phyloP scores from a whole-genome alignment of 1,140 invertebrate species.

The Drosophila varians region DNA sequence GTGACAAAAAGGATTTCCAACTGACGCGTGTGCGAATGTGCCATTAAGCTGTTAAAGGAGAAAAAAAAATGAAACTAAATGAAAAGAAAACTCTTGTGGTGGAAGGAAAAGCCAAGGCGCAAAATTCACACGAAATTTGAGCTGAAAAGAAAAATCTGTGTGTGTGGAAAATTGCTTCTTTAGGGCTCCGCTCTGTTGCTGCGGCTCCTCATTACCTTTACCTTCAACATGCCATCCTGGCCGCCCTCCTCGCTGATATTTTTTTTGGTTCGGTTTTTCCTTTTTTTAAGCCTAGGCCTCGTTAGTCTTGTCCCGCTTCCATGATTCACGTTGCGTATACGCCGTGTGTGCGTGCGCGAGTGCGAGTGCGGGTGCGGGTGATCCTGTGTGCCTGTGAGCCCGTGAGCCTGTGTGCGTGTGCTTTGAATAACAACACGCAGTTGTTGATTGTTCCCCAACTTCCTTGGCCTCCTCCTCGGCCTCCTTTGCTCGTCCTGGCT shows the following conservation, averaged over 20 bases:
- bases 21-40: slow-evolving; percentile 13
- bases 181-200: slow-evolving; percentile 35
- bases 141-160: slow-evolving; percentile 43
- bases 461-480: slow-evolving; percentile 30
- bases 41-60: slow-evolving; percentile 8
- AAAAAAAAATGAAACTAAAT: slow-evolving; percentile 4
- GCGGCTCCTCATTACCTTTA: slow-evolving; percentile 52
- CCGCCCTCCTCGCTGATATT: slow-evolving; percentile 10
- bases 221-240: slow-evolving; percentile 9
- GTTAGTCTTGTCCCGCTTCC: slow-evolving; percentile 44
- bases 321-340: slow-evolving; percentile 57
- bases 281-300: slow-evolving; percentile 39
- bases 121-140: slow-evolving; percentile 45
- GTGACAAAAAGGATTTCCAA: slow-evolving; percentile 33
- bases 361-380: slow-evolving; percentile 5
- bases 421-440: slow-evolving; percentile 78
- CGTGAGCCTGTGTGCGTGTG: slow-evolving; percentile 50
- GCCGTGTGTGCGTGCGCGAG: slow-evolving; percentile 32
- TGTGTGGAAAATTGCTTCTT: slow-evolving; percentile 47
- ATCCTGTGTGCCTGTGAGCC: slow-evolving; percentile 27
- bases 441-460: slow-evolving; percentile 78
- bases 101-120: slow-evolving; percentile 9
- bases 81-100: slow-evolving; percentile 1
- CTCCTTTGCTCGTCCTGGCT: slow-evolving; percentile 13
- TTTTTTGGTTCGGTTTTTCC: slow-evolving; percentile 5